These are phyloP conservation scores for Ferdinandea cuprea DNA, from an alignment of 2,888 invertebrate genomes.

Conservation along the genomic window DNA sequence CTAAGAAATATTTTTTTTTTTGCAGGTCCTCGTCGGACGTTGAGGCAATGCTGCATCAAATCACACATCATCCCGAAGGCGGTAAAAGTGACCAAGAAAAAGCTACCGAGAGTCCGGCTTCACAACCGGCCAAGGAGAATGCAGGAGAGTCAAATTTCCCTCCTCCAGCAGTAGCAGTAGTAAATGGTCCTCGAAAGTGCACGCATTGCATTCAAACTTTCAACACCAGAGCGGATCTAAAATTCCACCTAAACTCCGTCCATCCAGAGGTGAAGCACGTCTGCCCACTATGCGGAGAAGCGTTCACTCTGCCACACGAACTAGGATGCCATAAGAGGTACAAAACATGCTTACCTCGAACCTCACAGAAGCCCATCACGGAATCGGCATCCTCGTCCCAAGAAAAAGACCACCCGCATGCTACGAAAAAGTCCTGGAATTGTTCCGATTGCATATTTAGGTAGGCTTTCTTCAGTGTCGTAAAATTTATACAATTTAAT, in stretches of 20 bases:
- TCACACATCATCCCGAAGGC: conserved; percentile 74
- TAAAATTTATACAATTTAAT: conserved; percentile 24
- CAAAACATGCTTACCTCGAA: conserved; percentile 84
- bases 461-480: conserved; percentile 57
- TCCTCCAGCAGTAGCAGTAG: not conserved
- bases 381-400: not conserved
- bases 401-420: not conserved
- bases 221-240: conserved; percentile 85
- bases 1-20: not conserved
- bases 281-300: conserved; percentile 89
- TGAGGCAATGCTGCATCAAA: conserved; percentile 78
- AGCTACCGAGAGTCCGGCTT: not conserved
- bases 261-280: conserved; percentile 87
- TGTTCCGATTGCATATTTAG: conserved; percentile 79
- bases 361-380: conserved; percentile 74
- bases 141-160: not conserved
- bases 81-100: not conserved
- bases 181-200: conserved; percentile 45
- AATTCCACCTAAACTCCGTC: conserved; percentile 85
- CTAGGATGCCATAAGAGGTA: conserved; percentile 88
- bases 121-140: not conserved
- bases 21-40: conserved; percentile 75
- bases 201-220: conserved; percentile 66
- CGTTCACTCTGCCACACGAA: conserved; percentile 89
- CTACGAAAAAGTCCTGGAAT: conserved; percentile 64